These are phyloP conservation scores for Xenops minutus DNA, from an alignment of 2,797 vertebrate species.

Conservation along the genomic window DNA sequence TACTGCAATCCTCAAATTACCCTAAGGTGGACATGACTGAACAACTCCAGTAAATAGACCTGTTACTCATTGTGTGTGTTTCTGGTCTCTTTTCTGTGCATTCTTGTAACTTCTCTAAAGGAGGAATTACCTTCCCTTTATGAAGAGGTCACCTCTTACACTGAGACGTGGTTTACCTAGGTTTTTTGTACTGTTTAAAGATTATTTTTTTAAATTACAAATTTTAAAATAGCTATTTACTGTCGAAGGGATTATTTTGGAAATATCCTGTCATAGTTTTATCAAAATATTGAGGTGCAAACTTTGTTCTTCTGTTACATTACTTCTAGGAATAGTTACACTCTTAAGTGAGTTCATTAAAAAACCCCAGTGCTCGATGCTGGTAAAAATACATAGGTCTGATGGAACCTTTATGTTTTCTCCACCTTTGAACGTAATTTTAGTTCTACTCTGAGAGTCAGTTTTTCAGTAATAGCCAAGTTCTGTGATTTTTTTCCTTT, in stretches of 20 bases:
- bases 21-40: neutral
- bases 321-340: neutral
- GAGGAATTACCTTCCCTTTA: neutral
- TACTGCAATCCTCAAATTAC: neutral
- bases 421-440: neutral
- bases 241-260: constrained; percentile 16
- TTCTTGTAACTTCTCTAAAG: neutral
- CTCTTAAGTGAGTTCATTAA: neutral
- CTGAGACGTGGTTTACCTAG: neutral
- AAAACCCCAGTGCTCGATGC: neutral
- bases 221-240: constrained; percentile 22
- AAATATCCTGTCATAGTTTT: neutral
- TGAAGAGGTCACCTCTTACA: neutral
- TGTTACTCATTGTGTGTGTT: neutral
- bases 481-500: neutral
- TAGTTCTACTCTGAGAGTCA: neutral
- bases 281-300: neutral
- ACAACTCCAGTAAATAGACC: constrained; percentile 25
- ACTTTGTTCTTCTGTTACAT: neutral
- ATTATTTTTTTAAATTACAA: neutral
- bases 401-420: neutral
- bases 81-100: constrained; percentile 31
- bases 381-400: neutral
- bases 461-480: neutral
- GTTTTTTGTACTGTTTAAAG: constrained; percentile 38